Evolutionary conservation across 2,113 vertebrate genomes (phyloP), one percentile per base, ranked within the genome.

Genomic region (Loxodonta africana): DNA sequence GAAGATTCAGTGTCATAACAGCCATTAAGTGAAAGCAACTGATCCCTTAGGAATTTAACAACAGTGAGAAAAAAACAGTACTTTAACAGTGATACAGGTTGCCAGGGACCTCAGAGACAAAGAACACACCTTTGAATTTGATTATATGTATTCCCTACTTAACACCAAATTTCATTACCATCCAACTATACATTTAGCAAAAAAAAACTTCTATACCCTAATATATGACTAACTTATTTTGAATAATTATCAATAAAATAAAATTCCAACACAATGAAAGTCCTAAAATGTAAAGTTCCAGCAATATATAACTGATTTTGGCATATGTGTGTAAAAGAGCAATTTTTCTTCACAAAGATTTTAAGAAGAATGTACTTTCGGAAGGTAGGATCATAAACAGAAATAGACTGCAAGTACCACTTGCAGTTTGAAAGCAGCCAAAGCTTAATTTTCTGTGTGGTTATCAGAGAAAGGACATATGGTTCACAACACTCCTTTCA

Each of bases 231-330:
- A 83, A 41, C 18, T 65, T 80, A 78, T 78, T 95, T 73, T 37
- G 92, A 86, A 73, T 74, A 93, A 83, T 74, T 69, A 77, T 78
- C 10, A 67, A 33, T 73, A 86, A 83, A 82, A 78, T 46, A 51
- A 26, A 77, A 88, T n/a, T 28, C 10, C 28, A 92, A 83, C 12
- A 71, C 48, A 78, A 81, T 26, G 4, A 69, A 10, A 83, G 46
- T 0, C 2, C 14, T 87, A 82, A 86, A 87, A 28, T 44, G 20
- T 30, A 86, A 74, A 30, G 1, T 51, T 60, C 48, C 25, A 5
- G 71, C n/a, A 89, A 80, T n/a, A 46, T 76, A 44, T 57, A 48
- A 33, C 83, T 83, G 33, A 69, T 71, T 77, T 93, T 83, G 25
- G 25, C 1, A 4, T 71, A 57, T 65, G 74, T 67, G 20, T 81